Evolutionary conservation across 2,797 vertebrate genomes (phyloP).

Genomic region (Pipistrellus pipistrellus): DNA sequence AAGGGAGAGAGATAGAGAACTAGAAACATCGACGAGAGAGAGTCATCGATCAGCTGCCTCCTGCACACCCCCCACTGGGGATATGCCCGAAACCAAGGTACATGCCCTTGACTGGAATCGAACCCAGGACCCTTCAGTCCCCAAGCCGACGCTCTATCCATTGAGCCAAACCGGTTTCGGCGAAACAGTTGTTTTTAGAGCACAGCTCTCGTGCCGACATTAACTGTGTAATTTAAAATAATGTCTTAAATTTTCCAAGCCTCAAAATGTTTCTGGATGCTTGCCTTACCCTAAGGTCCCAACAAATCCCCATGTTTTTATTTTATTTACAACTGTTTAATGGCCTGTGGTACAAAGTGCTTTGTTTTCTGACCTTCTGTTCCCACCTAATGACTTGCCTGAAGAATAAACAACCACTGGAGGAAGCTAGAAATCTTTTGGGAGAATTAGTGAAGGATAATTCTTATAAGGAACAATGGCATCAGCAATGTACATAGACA

Average conservation of each 20-base stretch:
- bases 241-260: slow-evolving; percentile 61
- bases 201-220: neutral
- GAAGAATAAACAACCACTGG: slow-evolving; percentile 56
- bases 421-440: slow-evolving; percentile 12
- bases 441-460: slow-evolving; percentile 45
- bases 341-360: slow-evolving; percentile 26
- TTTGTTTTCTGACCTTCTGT: slow-evolving; percentile 72
- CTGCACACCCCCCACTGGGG: no score
- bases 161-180: no score
- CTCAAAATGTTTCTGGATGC: slow-evolving; percentile 35
- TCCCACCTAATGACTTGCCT: slow-evolving; percentile 67
- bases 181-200: neutral
- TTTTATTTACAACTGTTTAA: slow-evolving; percentile 76
- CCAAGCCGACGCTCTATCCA: no score
- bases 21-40: no score
- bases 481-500: neutral
- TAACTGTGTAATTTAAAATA: slow-evolving; percentile 66
- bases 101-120: no score
- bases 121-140: no score
- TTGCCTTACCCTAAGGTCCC: slow-evolving; percentile 59
- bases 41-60: no score
- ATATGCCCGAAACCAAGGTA: no score
- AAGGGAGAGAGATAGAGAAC: no score
- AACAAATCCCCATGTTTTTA: slow-evolving; percentile 62
- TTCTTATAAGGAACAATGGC: neutral